phyloP scores from a whole-genome alignment of 2,113 vertebrate species.

The Salvator merianae region DNA sequence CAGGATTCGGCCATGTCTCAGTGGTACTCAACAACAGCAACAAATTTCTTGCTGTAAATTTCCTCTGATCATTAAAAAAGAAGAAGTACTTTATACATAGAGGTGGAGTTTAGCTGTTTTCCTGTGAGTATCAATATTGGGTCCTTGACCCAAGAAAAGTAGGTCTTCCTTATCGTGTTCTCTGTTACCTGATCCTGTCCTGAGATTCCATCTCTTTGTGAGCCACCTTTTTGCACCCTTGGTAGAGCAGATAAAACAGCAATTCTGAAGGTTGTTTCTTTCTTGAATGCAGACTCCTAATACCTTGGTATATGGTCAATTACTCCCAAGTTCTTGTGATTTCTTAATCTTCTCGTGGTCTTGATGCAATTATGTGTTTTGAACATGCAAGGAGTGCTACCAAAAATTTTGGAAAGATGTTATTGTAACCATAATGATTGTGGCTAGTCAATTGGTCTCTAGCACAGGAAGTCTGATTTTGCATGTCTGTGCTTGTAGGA shows the following conservation, averaged over 20 bases:
- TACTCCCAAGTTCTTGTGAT: not conserved
- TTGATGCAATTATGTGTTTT: not conserved
- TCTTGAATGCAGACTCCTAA: not conserved
- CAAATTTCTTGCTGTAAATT: too few species aligned
- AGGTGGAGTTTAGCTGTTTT: not conserved
- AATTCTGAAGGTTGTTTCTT: not conserved
- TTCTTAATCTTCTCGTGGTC: too few species aligned
- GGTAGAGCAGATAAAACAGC: not conserved
- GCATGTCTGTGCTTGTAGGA: too few species aligned
- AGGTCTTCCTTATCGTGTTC: not conserved
- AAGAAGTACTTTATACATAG: not conserved
- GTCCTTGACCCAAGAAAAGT: too few species aligned
- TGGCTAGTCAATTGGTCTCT: too few species aligned
- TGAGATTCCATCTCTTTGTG: not conserved
- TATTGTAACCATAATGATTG: too few species aligned
- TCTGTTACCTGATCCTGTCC: not conserved
- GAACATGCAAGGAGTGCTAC: too few species aligned
- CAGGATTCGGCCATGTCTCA: too few species aligned
- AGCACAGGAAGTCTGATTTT: too few species aligned
- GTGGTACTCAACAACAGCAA: too few species aligned
- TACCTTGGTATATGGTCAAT: not conserved
- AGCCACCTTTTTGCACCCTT: not conserved
- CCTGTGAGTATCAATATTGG: not conserved
- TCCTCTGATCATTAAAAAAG: too few species aligned
- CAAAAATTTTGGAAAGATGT: too few species aligned